Percentiles rank a stretch among this genome's conserved stretches.
Conservation (phyloP, 2,113 vertebrate genomes). For the Blennius ocellaris region DNA sequence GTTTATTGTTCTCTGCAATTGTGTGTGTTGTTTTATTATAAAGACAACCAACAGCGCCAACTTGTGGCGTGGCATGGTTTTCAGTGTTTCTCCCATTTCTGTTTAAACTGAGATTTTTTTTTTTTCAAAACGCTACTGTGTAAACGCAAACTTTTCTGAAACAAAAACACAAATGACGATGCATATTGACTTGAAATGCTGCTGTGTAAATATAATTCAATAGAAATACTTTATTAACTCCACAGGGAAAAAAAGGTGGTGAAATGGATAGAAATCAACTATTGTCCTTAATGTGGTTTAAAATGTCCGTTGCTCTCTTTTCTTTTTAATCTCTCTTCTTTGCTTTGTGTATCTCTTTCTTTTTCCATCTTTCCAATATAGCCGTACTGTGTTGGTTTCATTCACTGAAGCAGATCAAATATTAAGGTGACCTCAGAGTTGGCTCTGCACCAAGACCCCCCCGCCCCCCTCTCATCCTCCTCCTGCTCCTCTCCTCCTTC, state of each 20-base stretch:
- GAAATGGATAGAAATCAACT: not conserved
- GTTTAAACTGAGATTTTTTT: no score
- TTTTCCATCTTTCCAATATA: not conserved
- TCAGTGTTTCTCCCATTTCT: no score
- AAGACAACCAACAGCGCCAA: no score
- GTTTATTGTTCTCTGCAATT: no score
- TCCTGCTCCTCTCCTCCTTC: not conserved
- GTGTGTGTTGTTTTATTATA: no score
- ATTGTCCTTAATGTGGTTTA: constrained; percentile 9
- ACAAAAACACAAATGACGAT: no score
- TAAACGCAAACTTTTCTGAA: no score
- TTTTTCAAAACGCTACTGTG: no score
- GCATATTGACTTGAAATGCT: no score
- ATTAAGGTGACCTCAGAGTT: constrained; percentile 69
- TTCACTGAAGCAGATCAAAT: constrained; percentile 60
- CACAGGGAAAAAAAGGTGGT: not conserved
- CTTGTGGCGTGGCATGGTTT: no score
- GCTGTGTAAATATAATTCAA: no score
- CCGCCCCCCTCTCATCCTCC: constrained; percentile 3
- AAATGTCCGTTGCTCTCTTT: not conserved
- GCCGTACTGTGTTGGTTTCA: constrained; percentile 32
- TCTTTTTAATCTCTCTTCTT: not conserved
- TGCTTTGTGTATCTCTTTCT: not conserved
- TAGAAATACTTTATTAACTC: no score
- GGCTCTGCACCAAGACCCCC: constrained; percentile 37